Evolutionary conservation across 2,888 invertebrate genomes (phyloP).

Genomic region (Acanthoscelides obtectus): DNA sequence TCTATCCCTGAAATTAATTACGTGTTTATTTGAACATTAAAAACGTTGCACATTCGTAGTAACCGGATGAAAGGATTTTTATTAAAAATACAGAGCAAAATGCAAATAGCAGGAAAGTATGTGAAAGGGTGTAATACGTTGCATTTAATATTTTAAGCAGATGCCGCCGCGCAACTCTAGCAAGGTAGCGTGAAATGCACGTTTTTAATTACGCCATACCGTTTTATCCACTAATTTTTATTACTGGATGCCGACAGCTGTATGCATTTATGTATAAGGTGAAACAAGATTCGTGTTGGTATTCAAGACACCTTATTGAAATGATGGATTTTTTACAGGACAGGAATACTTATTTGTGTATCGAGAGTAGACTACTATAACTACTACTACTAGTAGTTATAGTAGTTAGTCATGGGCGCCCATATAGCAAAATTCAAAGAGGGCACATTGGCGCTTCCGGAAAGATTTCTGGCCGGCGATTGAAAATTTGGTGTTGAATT

Average conservation of each 20-base stretch:
- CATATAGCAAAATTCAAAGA: too few species aligned
- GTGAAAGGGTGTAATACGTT: background rate
- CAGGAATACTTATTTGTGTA: too few species aligned
- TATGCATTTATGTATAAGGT: background rate
- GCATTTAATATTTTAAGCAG: background rate
- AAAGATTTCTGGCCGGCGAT: too few species aligned
- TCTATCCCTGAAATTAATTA: background rate
- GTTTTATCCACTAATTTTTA: background rate
- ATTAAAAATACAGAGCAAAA: background rate
- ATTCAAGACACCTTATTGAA: too few species aligned
- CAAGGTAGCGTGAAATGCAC: background rate
- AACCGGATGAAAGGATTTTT: background rate
- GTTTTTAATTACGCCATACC: background rate
- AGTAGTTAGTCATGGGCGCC: too few species aligned
- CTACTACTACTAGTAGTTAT: too few species aligned
- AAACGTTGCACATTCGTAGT: background rate
- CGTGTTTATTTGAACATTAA: background rate
- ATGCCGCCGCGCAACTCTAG: background rate
- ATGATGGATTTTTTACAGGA: too few species aligned
- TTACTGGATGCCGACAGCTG: background rate
- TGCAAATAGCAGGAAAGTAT: background rate
- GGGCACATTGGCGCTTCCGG: too few species aligned
- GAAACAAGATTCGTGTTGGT: background rate
- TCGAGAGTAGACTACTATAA: too few species aligned
- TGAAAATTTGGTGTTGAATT: too few species aligned